These are phyloP conservation scores for Psephotus haematonotus DNA, from an alignment of 2,113 vertebrate genomes.

Conservation along the genomic window DNA sequence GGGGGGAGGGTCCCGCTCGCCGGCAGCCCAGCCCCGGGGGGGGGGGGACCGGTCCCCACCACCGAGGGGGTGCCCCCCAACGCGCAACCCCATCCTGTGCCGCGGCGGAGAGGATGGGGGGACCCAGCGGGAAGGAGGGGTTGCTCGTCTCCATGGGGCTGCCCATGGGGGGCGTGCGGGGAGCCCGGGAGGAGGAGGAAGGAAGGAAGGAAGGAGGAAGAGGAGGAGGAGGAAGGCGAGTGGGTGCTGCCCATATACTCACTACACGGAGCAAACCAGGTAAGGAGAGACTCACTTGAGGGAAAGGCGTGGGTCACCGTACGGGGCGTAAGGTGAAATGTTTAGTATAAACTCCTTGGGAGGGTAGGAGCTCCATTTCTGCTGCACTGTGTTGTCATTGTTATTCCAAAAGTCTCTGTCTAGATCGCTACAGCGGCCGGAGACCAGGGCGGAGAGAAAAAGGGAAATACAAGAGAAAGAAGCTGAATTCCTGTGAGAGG, in stretches of 20 bases:
- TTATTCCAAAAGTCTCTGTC: constrained; percentile 99
- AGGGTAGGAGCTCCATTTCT: constrained; percentile 99
- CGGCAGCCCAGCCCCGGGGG: constrained; percentile 20
- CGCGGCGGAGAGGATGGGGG: neutral
- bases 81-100: constrained; percentile 78
- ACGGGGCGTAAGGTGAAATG: constrained; percentile 99
- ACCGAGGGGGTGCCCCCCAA: constrained; percentile 70
- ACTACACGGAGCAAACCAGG: constrained; percentile 75
- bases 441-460: constrained; percentile 78
- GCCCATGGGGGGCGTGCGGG: constrained; percentile 30
- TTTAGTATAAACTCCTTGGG: constrained; percentile 99
- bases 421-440: constrained; percentile 90
- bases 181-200: constrained; percentile 63
- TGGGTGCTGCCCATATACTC: constrained; percentile 70
- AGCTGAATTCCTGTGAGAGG: constrained; percentile 70
- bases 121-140: constrained; percentile 7
- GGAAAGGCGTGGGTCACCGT: constrained; percentile 98
- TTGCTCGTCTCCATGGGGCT: constrained; percentile 42
- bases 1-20: neutral
- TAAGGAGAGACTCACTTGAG: constrained; percentile 97
- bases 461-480: constrained; percentile 81
- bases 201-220: constrained; percentile 43
- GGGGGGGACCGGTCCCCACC: neutral
- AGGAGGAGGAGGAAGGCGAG: constrained; percentile 53
- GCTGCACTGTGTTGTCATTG: constrained; percentile 99